Evolutionary conservation across 2,797 vertebrate species (phyloP), one percentile per base, ranked within the genome.

Genomic region (Orientallactaga sibirica): DNA sequence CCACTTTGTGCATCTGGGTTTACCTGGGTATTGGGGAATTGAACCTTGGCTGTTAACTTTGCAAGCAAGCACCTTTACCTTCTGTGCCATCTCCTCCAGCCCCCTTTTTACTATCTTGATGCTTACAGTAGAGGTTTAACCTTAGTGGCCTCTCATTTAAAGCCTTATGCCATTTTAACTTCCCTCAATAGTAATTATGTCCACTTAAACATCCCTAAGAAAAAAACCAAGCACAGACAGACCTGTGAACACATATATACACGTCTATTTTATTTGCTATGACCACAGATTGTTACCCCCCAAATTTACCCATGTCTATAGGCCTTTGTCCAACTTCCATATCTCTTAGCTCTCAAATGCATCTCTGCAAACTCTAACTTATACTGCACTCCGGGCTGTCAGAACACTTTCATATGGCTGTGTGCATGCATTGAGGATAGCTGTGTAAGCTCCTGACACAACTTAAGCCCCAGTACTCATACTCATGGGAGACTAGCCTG

Each of bases 121-220:
- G 75, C 66, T 55, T 78, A 33, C 62, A 58, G 52, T 27, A 33
- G 37, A 20, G 41, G 55, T 74, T 52, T 86, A 91, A 79, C 24
- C 76, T 79, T 89, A 19, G 9, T 91, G 43, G 15, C 58, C 78
- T 94, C 64, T 90, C 77, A 75, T 75, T 78, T 64, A 82, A 83
- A 91, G 71, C 29, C 18, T 86, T 58, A 67, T 20, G 55, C 41
- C 58, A 22, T 83, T 58, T 88, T 88, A 79, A 70, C 52, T 94
- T 92, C 77, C 73, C 82, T 43, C 14, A 74, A 12, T 7, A 81
- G 79, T 66, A 70, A 86, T 7, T 33, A 2, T 62, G 82, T 71
- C 55, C 68, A 55, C 71, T 81, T 58, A 75, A 62, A 77, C 41
- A 88, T n/a, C 43, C 61, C 27, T 10, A 3, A 29, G 9, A 78